Evolutionary conservation across 2,113 vertebrate genomes (phyloP), one percentile per base, ranked within the genome.

Genomic region (Oryzias melastigma): DNA sequence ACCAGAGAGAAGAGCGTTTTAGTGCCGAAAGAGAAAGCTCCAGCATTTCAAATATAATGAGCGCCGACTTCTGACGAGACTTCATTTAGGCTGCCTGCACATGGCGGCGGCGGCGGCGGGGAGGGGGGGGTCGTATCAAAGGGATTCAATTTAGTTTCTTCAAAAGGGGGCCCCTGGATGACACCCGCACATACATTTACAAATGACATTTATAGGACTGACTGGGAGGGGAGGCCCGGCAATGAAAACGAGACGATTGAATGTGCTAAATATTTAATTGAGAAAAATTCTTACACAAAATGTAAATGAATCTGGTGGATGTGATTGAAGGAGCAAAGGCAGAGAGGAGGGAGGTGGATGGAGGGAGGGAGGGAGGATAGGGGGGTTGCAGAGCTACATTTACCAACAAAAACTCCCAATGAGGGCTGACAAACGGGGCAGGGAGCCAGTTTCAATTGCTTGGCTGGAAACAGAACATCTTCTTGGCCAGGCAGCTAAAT

Each of bases 21-120:
- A 22, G 29, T 10, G 18, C 65, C 63, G 62, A 64, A 41, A 61
- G 58, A 56, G 58, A 57, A 58, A 44, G 70, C 52, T 68, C 71
- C 61, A 61, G 69, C 70, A 47, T 84, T 81, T 85, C 61, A 86
- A 72, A 71, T 81, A 81, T 83, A 88, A 88, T 78, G 80, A 89
- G 63, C 58, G 27, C 67, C 22, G 64, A 82, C 83, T 85, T 82
- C 73, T 77, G 78, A 77, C 68, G 62, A 86, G 63, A 65, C 77
- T 84, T 85, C 76, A 83, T 85, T 83, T 80, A 72, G 81, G 82
- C 76, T 56, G 55, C 65, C 71, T 78, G 87, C 65, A 51, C 68
- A 59, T 54, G 27, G 75, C 64, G 65, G 42, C 25, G 60, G 35
- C 7, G 29, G 29, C 0, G 8, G 29, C 8, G 1, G 1, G 6